Base-by-base conservation (phyloP, 2,113 vertebrate species). In the Syngnathus floridae region DNA sequence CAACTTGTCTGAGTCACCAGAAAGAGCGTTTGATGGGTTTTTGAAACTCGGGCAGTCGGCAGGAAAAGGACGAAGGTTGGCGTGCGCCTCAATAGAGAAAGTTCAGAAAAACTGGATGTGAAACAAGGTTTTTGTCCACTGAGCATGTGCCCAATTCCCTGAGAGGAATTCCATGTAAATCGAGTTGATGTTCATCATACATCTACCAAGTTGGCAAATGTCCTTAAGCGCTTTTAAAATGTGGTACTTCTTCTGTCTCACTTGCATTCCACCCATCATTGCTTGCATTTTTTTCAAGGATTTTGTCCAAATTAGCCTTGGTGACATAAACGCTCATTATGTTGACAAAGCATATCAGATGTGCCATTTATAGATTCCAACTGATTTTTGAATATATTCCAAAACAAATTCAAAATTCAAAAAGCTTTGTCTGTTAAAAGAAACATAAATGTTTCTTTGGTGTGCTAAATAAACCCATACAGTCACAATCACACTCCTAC, bases 1-100 rank as follows among this genome's bases (percentile, higher is more conserved):
- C 73, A 74, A 66, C 65, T 71, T 75, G 52, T 82, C 82, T 60
- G 78, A 72, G 68, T 79, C 72, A 76, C 67, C 65, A 65, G 61
- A 65, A 66, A 68, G 74, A 66, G 58, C 26, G 14, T 19, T 7
- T 64, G 76, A 80, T 66, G 51, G 66, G 71, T 14, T 22, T 74
- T 69, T 12, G 58, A 68, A 65, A 62, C 59, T 58, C 19, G 19
- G 21, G 58, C 58, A 22, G 72, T 16, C 38, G 35, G 43, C 54
- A 17, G 31, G 31, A 54, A 71, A 67, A 52, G 62, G 71, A 70
- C 56, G 63, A 55, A 51, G 43, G 65, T 37, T 57, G n/a, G 11
- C 65, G 61, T 62, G 64, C 62, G 65, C 4, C 61, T 76, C 62
- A 22, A 35, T 59, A 35, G 59, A 67, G 67, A 43, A 45, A 16